These are phyloP conservation scores for Drosophila recens DNA, from an alignment of 2,888 invertebrate species.

Conservation along the genomic window DNA sequence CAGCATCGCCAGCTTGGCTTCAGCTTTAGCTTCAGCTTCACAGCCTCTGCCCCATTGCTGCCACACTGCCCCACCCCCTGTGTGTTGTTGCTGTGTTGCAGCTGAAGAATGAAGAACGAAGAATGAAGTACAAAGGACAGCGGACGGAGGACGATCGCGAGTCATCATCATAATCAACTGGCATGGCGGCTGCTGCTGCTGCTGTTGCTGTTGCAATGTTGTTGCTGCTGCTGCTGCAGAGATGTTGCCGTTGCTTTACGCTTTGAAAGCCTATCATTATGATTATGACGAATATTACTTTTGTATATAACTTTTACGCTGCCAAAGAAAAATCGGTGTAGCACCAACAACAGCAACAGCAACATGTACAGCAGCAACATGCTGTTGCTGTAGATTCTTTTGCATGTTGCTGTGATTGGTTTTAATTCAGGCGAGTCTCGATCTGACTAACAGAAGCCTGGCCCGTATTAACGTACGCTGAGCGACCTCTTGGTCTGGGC, in stretches of 20 bases:
- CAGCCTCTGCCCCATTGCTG: slow-evolving; percentile 18
- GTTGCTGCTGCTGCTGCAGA: slow-evolving; percentile 42
- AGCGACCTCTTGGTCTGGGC: slow-evolving; percentile 67
- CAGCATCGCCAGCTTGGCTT: slow-evolving; percentile 11
- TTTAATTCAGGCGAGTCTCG: slow-evolving; percentile 67
- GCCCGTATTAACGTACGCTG: slow-evolving; percentile 34
- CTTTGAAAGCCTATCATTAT: slow-evolving; percentile 84
- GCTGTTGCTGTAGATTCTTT: slow-evolving; percentile 64
- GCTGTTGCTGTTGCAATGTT: slow-evolving; percentile 36
- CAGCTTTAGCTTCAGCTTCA: slow-evolving; percentile 12
- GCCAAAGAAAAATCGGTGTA: slow-evolving; percentile 67
- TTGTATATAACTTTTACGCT: slow-evolving; percentile 78
- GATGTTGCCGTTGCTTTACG: slow-evolving; percentile 65
- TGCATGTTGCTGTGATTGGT: slow-evolving; percentile 82
- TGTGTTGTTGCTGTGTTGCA: slow-evolving; percentile 3
- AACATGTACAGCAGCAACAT: slow-evolving; percentile 44
- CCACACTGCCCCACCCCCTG: background rate
- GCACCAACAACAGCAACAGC: slow-evolving; percentile 47
- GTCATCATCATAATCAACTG: slow-evolving; percentile 81
- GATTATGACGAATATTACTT: slow-evolving; percentile 85
- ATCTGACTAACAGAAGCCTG: slow-evolving; percentile 71
- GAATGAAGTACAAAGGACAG: background rate
- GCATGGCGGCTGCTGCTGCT: slow-evolving; percentile 71
- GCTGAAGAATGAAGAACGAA: background rate
- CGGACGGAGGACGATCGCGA: slow-evolving; percentile 55